phyloP scores from a whole-genome alignment of 2,888 invertebrate species.

The Villa cingulata region DNA sequence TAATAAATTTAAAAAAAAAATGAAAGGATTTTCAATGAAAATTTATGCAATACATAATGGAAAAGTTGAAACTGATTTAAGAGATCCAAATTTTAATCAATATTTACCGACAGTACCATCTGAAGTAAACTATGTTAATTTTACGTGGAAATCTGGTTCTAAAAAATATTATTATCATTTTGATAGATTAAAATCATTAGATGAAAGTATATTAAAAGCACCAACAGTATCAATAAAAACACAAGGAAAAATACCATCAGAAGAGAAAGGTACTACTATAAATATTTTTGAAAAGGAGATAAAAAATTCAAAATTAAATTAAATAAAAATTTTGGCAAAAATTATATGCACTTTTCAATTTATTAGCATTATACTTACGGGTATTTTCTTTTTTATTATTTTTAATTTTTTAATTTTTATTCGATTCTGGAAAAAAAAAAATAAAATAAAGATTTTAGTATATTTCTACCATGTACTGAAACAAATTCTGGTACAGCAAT shows the following conservation, averaged over 20 bases:
- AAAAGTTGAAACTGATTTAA: conserved; percentile 67
- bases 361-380: too few species aligned
- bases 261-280: conserved; percentile 70
- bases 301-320: too few species aligned
- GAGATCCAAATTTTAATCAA: conserved; percentile 81
- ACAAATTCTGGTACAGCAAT: conserved; percentile 78
- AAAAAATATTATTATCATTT: conserved; percentile 78
- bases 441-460: conserved; percentile 54
- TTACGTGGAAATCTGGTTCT: conserved; percentile 75
- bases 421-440: background rate
- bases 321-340: too few species aligned
- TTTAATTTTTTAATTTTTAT: too few species aligned
- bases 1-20: background rate
- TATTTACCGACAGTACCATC: conserved; percentile 83
- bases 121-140: conserved; percentile 80
- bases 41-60: conserved; percentile 84
- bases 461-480: conserved; percentile 73
- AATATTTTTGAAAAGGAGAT: too few species aligned
- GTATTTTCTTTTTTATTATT: too few species aligned
- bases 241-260: conserved; percentile 70
- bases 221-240: conserved; percentile 81
- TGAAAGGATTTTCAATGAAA: conserved; percentile 65
- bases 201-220: conserved; percentile 68
- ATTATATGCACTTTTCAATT: too few species aligned
- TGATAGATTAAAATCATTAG: conserved; percentile 69